Evolutionary conservation across 37 sponge, comb jelly and placozoan species (phyloP).

Genomic region (Haliclona indistincta): DNA sequence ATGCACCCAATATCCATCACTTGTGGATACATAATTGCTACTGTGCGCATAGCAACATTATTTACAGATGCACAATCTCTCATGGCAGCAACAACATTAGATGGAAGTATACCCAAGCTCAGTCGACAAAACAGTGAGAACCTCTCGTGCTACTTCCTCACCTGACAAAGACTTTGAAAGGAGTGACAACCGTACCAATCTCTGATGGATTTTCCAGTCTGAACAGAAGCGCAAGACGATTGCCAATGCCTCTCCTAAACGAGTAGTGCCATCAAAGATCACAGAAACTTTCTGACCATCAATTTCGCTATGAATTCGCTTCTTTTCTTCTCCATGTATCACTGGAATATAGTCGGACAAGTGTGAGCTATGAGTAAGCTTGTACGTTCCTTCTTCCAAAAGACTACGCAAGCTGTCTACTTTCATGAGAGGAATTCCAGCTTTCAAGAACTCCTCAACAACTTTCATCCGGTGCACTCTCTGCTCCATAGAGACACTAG

Average conservation of each 20-base stretch:
- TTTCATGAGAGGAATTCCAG: conserved; percentile 21
- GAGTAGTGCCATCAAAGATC: conserved; percentile 55
- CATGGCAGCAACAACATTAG: not conserved
- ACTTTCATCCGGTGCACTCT: conserved; percentile 18
- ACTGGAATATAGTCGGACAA: conserved; percentile 7
- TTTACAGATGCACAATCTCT: conserved; percentile 14
- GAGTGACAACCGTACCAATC: conserved; percentile 17
- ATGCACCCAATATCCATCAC: conserved; percentile 27
- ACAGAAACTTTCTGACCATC: conserved; percentile 39
- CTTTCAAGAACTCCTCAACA: conserved; percentile 22
- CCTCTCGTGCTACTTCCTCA: conserved; percentile 17
- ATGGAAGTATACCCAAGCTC: not conserved
- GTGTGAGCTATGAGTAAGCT: conserved; percentile 24
- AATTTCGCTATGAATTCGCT: conserved; percentile 22
- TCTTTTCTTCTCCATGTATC: conserved; percentile 6
- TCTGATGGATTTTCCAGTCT: conserved; percentile 31
- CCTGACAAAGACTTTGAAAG: conserved; percentile 19
- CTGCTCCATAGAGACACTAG: conserved; percentile 9
- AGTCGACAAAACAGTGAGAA: not conserved
- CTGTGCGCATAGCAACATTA: conserved; percentile 2
- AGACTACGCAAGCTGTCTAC: conserved; percentile 1
- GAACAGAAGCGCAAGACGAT: conserved; percentile 31
- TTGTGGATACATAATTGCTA: conserved; percentile 9
- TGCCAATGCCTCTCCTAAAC: conserved; percentile 45
- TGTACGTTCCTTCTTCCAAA: conserved; percentile 8